Evolutionary conservation across 2,113 vertebrate species (phyloP).

Genomic region (Tapirus terrestris): DNA sequence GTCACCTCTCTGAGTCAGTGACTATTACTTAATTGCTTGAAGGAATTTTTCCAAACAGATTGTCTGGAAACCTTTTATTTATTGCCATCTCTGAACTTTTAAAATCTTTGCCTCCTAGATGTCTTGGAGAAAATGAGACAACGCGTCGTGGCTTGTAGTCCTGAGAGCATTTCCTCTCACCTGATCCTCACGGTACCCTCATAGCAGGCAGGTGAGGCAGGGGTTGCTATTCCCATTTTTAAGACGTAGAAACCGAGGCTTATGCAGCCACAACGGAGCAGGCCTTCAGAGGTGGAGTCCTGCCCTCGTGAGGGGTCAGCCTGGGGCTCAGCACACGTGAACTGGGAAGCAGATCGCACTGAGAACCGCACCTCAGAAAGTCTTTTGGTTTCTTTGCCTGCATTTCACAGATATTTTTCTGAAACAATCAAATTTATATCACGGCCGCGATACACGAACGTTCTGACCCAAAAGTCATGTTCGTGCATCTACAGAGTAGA

Average conservation of each 20-base stretch:
- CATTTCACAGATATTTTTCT: not conserved
- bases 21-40: conserved; percentile 3
- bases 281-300: not conserved
- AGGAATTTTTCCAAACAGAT: not conserved
- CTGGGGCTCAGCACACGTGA: not conserved
- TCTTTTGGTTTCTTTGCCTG: not conserved
- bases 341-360: not conserved
- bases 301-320: not conserved
- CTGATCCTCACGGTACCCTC: not conserved
- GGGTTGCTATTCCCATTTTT: not conserved
- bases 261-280: not conserved
- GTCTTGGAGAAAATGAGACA: not conserved
- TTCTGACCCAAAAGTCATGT: not conserved
- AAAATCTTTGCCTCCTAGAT: not conserved
- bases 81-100: not conserved
- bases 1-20: not conserved
- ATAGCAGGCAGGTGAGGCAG: not conserved
- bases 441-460: not conserved
- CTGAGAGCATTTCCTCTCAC: not conserved
- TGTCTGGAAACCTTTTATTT: conserved; percentile 1
- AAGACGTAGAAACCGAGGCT: not conserved
- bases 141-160: not conserved
- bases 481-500: not conserved
- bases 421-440: not conserved
- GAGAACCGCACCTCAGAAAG: not conserved